Evolutionary conservation across 1,140 invertebrate genomes (phyloP), one percentile per base, ranked within the genome.

Genomic region (Eciton burchellii): DNA sequence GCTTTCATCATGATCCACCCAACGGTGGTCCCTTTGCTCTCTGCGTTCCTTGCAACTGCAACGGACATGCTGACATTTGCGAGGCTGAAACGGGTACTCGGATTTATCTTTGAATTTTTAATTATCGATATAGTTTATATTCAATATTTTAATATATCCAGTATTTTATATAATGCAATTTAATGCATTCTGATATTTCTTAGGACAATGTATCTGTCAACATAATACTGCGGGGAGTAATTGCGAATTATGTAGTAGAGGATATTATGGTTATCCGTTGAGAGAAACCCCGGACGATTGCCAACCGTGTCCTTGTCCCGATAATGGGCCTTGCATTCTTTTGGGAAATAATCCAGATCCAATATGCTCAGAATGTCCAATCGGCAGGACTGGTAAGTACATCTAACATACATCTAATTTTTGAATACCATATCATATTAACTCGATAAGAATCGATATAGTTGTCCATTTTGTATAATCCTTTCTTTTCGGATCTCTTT

Each of bases 201-300:
- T 87, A 97, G 97, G 99, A 71, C 96, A 97, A 79, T 99, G 99
- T 94, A 99, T 99, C 89, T 99, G 99, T 92, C 96, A 98, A 87
- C 97, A 99, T 93, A 99, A 99, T 90, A 99, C 99, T 0, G 97
- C 96, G 26, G 99, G 99, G 11, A 97, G 98, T 70, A 99, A 99
- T 91, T 99, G 99, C 92, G 98, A 99, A 88, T 95, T 97, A 0
- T 99, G 99, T 93, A 96, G 96, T 16, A 95, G 97, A 84, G 99
- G 99, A 71, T 99, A 96, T 94, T 99, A 99, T 92, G 99, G 99
- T 26, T 98, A 99, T 93, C 97, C 99, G 1, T 93, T 99, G 19
- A 95, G 95, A 87, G 97, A 98, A n/a, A 98, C 97, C 0, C 92
- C 95, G 0, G 94, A 97, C 45, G 99, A 99, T 93, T 99, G 99